Percentiles rank a stretch among this genome's conserved stretches.
Evolutionary conservation across 2,113 vertebrate genomes (phyloP).

Genomic region (Tachysurus vachellii): DNA sequence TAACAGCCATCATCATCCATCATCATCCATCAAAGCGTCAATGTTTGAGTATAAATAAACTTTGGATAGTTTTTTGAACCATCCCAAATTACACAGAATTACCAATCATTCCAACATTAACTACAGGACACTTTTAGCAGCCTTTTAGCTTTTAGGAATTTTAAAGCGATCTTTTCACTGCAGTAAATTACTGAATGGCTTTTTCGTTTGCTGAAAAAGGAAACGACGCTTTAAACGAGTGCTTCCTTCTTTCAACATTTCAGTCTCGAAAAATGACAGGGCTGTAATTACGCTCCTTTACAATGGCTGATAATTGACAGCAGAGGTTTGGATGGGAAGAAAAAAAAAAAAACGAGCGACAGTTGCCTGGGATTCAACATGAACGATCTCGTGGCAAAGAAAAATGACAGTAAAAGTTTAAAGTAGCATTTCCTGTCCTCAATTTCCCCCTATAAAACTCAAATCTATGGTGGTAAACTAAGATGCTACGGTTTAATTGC

Average conservation of each 20-base stretch:
- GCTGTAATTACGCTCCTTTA: constrained; percentile 49
- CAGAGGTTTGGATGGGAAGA: not conserved
- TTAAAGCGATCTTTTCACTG: constrained; percentile 13
- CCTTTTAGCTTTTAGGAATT: constrained; percentile 8
- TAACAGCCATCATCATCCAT: not conserved
- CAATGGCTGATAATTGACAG: constrained; percentile 44
- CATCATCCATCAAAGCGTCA: constrained; percentile 1
- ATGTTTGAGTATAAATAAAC: constrained; percentile 20
- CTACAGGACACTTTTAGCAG: not conserved
- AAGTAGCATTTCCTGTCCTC: constrained; percentile 33
- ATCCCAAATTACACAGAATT: constrained; percentile 6
- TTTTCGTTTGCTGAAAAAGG: constrained; percentile 7
- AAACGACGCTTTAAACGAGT: constrained; percentile 29
- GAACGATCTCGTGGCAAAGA: constrained; percentile 37
- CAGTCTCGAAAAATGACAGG: constrained; percentile 18
- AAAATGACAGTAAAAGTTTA: constrained; percentile 40
- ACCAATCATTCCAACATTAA: constrained; percentile 13
- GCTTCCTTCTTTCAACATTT: constrained; percentile 38
- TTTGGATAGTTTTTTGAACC: not conserved
- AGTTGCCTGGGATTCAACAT: constrained; percentile 38
- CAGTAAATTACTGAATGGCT: not conserved
- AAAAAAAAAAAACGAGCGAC: not conserved
- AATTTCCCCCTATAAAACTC: constrained; percentile 31
- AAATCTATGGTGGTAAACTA: constrained; percentile 4
- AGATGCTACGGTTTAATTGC: not conserved